Evolutionary conservation across 2,888 invertebrate species (phyloP).

Genomic region (Machimus rusticus): DNA sequence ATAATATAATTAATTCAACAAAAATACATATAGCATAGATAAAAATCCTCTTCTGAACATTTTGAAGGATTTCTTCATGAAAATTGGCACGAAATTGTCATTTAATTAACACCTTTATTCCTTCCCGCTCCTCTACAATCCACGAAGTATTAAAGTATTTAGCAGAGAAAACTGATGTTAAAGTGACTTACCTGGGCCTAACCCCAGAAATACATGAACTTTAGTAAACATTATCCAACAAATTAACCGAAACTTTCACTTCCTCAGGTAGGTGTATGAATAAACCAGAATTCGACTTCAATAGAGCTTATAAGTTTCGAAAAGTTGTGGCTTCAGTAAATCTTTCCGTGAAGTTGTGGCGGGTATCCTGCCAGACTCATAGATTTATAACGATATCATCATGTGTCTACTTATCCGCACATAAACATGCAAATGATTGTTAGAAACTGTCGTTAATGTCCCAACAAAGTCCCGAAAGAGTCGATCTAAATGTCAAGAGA

Average conservation of each 20-base stretch:
- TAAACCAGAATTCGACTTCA: background rate
- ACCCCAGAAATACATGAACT: background rate
- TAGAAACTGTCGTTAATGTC: slow-evolving; percentile 37
- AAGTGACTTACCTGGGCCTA: background rate
- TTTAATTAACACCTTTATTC: background rate
- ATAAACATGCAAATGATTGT: slow-evolving; percentile 38
- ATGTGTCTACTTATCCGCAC: slow-evolving; percentile 14
- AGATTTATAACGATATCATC: slow-evolving; percentile 24
- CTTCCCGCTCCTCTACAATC: background rate
- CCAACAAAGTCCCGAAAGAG: slow-evolving; percentile 8
- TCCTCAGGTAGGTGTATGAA: slow-evolving; percentile 1
- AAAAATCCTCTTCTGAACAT: too few species aligned
- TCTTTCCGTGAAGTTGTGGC: background rate
- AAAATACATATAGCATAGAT: too few species aligned
- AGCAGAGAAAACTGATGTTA: background rate
- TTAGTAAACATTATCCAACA: background rate
- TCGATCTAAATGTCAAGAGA: slow-evolving; percentile 34
- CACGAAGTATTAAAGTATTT: background rate
- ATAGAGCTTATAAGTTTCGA: background rate
- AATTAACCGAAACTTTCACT: background rate
- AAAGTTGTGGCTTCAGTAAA: slow-evolving; percentile 7
- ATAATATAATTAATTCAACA: too few species aligned
- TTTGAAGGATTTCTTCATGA: background rate
- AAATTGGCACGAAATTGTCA: background rate
- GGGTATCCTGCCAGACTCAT: background rate